Evolutionary conservation across 2,888 invertebrate species (phyloP), one percentile per base, ranked within the genome.

Genomic region (Tinea pellionella): DNA sequence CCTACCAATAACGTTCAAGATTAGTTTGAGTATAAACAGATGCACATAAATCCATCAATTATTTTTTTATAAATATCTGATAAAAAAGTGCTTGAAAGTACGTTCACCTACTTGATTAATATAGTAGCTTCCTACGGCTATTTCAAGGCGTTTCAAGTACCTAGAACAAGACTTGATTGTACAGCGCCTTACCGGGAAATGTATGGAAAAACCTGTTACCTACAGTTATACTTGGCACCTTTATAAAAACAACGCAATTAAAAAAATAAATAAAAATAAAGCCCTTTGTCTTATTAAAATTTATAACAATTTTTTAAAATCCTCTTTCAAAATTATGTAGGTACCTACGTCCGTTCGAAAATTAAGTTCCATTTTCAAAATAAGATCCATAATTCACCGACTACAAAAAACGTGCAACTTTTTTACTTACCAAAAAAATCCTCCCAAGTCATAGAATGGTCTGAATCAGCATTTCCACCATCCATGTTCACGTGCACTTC

Each of bases 401-500:
- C n/a, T n/a, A n/a, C 24, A 19, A 53, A n/a, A 47, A 47, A n/a
- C 47, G 47, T 16, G 47, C 16, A 47, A 16, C 8, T 59, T 47
- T 51, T 30, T 19, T 64, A 88, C 90, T 82, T 71, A 92, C 92
- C 92, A 72, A 91, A 92, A 88, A 92, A 92, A 72, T 92, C 92
- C 78, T 92, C 92, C 92, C 92, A 92, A 74, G 90, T 91, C 88
- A 91, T 89, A 74, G 91, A 91, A 70, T 90, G 90, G 78, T 92
- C 91, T 68, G 91, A 91, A 76, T 92, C 91, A 70, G 86, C 87
- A 69, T 82, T 87, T 67, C 83, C 78, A 72, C 83, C 87, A 73
- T 88, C 88, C 88, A 88, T 88, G 72, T 85, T 74, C 66, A 68
- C 24, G 61, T 53, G 65, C 73, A 78, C 75, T 59, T 72, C 77